Percentiles rank a stretch among this genome's conserved stretches.
phyloP scores from a whole-genome alignment of 1,140 invertebrate species.

The Galendromus occidentalis region DNA sequence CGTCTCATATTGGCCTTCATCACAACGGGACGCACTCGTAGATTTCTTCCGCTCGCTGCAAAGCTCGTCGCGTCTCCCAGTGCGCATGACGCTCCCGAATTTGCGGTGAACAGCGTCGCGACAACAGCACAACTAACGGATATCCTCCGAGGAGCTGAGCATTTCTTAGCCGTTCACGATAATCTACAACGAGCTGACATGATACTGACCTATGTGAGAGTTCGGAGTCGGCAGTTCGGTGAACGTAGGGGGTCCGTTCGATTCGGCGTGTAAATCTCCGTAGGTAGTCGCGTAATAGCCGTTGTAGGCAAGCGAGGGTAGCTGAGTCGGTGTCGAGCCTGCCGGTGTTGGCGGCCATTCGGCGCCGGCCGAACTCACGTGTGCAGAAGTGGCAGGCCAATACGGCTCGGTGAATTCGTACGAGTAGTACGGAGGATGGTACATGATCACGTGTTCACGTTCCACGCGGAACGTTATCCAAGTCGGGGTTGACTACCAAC shows the following conservation, averaged over 20 bases:
- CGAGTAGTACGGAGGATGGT: conserved; percentile 4
- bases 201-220: conserved; percentile 5
- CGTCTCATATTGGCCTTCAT: too few species aligned
- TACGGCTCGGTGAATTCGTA: background rate
- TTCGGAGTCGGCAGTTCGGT: background rate
- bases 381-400: background rate
- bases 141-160: too few species aligned
- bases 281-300: background rate
- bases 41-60: too few species aligned
- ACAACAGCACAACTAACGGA: too few species aligned
- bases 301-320: conserved; percentile 7
- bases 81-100: too few species aligned
- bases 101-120: too few species aligned
- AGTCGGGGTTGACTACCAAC: too few species aligned
- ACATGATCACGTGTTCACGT: background rate
- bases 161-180: too few species aligned
- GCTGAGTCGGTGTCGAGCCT: background rate
- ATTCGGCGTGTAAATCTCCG: conserved; percentile 4
- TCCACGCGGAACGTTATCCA: background rate
- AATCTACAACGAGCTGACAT: too few species aligned
- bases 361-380: background rate
- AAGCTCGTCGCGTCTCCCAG: too few species aligned
- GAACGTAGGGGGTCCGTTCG: background rate
- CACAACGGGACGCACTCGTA: too few species aligned
- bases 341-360: background rate